A percentile compares a stretch with the other conserved stretches of the same genome.
These are phyloP conservation scores for Trichacis sp. DNA, from an alignment of 2,888 invertebrate genomes.

Conservation along the genomic window DNA sequence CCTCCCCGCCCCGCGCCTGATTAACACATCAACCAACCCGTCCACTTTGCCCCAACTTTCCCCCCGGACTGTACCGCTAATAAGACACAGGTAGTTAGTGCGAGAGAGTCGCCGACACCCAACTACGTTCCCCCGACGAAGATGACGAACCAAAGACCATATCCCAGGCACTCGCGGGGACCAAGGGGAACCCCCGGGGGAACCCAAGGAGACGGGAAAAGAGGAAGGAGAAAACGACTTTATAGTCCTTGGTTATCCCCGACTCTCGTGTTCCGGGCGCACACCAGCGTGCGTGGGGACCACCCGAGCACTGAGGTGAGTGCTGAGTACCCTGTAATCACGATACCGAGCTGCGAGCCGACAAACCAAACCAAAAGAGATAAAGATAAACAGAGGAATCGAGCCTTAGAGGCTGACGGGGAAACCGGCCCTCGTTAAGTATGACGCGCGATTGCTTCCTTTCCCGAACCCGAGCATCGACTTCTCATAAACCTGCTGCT, in stretches of 20 bases:
- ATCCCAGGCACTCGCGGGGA: too few species aligned
- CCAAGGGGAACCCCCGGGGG: conserved; percentile 19
- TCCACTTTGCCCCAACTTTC: conserved; percentile 61
- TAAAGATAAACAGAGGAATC: conserved; percentile 69
- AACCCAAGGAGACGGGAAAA: conserved; percentile 13
- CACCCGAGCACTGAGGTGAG: conserved; percentile 61
- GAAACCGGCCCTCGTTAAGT: conserved; percentile 64
- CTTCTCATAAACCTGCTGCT: conserved; percentile 21
- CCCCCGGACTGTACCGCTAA: conserved; percentile 67
- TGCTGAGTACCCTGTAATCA: conserved; percentile 69
- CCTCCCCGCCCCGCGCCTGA: conserved; percentile 41
- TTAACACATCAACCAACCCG: conserved; percentile 48
- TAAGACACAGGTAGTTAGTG: conserved; percentile 67
- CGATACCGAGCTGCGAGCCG: conserved; percentile 68
- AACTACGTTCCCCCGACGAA: too few species aligned
- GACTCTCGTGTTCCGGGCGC: conserved; percentile 32
- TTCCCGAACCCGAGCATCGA: conserved; percentile 43
- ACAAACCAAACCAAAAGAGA: conserved; percentile 69
- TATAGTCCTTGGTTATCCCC: conserved; percentile 40
- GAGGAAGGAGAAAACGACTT: conserved; percentile 25
- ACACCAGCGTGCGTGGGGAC: conserved; percentile 19
- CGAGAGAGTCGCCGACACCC: conserved; percentile 37
- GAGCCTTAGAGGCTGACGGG: conserved; percentile 62
- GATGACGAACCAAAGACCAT: too few species aligned
- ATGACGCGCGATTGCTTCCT: conserved; percentile 67